Evolutionary conservation across 2,888 invertebrate genomes (phyloP), one percentile per base, ranked within the genome.

Genomic region (Scaptomyza cyrtandrae): DNA sequence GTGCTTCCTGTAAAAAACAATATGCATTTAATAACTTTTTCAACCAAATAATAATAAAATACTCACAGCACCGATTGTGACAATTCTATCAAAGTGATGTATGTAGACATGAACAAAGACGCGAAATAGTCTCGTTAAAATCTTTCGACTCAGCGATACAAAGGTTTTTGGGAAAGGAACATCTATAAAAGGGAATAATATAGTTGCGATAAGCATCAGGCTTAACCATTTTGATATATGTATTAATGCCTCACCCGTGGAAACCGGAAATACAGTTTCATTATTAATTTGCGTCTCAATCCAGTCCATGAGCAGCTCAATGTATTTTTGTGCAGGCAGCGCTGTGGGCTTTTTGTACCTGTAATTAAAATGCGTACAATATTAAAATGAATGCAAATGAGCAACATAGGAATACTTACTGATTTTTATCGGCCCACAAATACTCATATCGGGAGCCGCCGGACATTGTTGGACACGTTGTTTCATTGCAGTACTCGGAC

Each of bases 21-120:
- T 4, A 11, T 6, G 10, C 3, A 6, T 19, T 7, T 10, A 19
- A 5, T 13, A 9, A 10, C 1, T 27, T 24, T 37, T 14, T 6
- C 14, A 9, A 39, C 7, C 39, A 39, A 39, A 39, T 39, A 9
- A 14, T 14, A 9, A 16, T 24, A 9, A 10, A 1, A 7, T 49
- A 14, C 95, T 95, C 93, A 97, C 97, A 37, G 97, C 97, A 80
- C 97, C 96, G 84, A 98, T 96, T 46, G 95, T 95, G 27, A 97
- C 95, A 70, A 98, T 94, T 84, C 97, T 94, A 90, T 98, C 97
- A 91, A 98, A 98, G 91, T 98, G 98, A 92, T 98, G 98, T 74
- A 98, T 98, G 90, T 98, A 98, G 45, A 98, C 97, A 91, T 98
- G 98, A 1, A 98, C 98, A 92, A 98, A 98, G 4, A 98, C 97